Percentiles rank a stretch among this genome's conserved stretches.
These are phyloP conservation scores for Ctenodactylus gundi DNA, from an alignment of 2,113 vertebrate genomes.

Conservation along the genomic window DNA sequence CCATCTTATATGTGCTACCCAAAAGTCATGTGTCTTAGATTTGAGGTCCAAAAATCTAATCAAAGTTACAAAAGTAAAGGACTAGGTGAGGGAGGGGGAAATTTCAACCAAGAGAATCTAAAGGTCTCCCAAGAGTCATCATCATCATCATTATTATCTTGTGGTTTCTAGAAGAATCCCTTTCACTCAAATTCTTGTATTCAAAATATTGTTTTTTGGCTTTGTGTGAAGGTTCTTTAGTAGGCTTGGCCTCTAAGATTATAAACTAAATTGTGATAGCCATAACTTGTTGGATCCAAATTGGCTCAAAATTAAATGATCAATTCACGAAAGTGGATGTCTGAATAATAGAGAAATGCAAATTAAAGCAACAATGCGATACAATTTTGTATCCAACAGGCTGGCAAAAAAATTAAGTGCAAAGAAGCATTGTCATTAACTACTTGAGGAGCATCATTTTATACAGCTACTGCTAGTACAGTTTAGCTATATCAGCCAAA, in stretches of 20 bases:
- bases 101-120: background rate
- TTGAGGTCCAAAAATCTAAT: background rate
- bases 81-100: too few species aligned
- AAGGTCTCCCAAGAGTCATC: background rate
- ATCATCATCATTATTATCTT: background rate
- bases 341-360: conserved; percentile 6
- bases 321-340: background rate
- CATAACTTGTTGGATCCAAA: conserved; percentile 1
- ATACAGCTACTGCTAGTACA: background rate
- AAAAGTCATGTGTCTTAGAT: background rate
- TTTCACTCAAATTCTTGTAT: background rate
- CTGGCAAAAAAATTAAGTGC: conserved; percentile 5
- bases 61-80: background rate
- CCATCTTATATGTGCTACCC: background rate
- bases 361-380: conserved; percentile 20
- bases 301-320: conserved; percentile 32
- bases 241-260: background rate
- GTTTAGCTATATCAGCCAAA: background rate
- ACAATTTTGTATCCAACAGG: background rate
- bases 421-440: background rate
- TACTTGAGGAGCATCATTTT: background rate
- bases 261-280: background rate
- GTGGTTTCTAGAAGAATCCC: background rate
- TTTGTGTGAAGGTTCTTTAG: conserved; percentile 18
- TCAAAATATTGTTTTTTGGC: background rate